Percentiles rank a stretch among this genome's conserved stretches.
phyloP scores from a whole-genome alignment of 2,113 vertebrate species.

The Puntigrus tetrazona region DNA sequence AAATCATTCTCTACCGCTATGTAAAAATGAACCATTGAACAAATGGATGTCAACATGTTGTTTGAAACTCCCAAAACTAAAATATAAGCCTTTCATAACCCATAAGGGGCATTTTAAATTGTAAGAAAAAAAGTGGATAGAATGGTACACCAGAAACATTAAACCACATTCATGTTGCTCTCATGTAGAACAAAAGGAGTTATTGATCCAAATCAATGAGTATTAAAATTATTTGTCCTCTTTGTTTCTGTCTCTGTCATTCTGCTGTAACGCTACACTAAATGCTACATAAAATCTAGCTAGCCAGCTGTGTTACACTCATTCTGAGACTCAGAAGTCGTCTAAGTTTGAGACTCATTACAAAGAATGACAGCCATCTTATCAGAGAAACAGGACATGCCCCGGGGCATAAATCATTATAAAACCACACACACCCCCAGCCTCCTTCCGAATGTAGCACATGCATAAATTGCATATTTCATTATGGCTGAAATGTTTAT shows the following conservation, averaged over 20 bases:
- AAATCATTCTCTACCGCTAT: too few relatives aligned
- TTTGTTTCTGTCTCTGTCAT: neutral
- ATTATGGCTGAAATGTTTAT: neutral
- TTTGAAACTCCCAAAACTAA: too few relatives aligned
- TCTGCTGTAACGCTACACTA: neutral
- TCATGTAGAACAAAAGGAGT: neutral
- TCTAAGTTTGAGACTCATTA: slow-evolving; percentile 39
- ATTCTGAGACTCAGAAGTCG: neutral
- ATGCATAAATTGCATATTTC: too few relatives aligned
- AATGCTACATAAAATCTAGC: neutral
- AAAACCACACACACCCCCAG: slow-evolving; percentile 18
- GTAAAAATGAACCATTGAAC: too few relatives aligned
- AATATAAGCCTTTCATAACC: too few relatives aligned
- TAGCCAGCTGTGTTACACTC: neutral
- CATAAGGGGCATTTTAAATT: too few relatives aligned
- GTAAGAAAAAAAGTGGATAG: neutral
- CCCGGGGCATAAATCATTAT: slow-evolving; percentile 53
- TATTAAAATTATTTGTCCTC: neutral
- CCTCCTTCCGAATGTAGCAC: slow-evolving; percentile 1
- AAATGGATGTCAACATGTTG: too few relatives aligned
- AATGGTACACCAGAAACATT: neutral
- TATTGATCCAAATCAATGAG: neutral
- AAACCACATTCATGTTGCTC: neutral
- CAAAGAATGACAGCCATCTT: slow-evolving; percentile 53
- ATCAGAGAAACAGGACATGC: slow-evolving; percentile 54